Evolutionary conservation across 2,113 vertebrate genomes (phyloP).

Genomic region (Nyctereutes procyonoides): DNA sequence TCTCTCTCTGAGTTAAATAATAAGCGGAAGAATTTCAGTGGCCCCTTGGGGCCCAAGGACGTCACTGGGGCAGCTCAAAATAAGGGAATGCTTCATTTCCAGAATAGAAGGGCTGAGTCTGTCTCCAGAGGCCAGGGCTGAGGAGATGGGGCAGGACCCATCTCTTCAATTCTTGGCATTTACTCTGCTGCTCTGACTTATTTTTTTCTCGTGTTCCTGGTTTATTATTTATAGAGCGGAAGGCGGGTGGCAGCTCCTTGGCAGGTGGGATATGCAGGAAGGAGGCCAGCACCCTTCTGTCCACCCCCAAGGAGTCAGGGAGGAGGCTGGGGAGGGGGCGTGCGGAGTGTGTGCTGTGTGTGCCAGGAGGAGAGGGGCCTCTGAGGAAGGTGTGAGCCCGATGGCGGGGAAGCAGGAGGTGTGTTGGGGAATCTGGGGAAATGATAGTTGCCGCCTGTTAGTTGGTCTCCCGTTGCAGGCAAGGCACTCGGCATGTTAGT

Average conservation of each 20-base stretch:
- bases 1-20: constrained; percentile 54
- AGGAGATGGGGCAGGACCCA: background rate
- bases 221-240: constrained; percentile 83
- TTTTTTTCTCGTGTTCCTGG: constrained; percentile 57
- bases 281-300: constrained; percentile 41
- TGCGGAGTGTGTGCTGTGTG: background rate
- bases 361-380: background rate
- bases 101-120: background rate
- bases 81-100: constrained; percentile 39
- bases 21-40: constrained; percentile 4
- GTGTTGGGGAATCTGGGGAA: background rate
- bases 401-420: background rate
- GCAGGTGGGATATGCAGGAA: constrained; percentile 69
- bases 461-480: background rate
- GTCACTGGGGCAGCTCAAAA: background rate
- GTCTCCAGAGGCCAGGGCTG: constrained; percentile 53
- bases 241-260: constrained; percentile 66
- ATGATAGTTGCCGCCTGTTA: background rate
- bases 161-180: constrained; percentile 72
- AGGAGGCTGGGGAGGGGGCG: background rate
- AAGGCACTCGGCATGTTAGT: background rate
- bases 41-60: background rate
- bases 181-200: constrained; percentile 59
- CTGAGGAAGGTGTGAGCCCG: constrained; percentile 8
- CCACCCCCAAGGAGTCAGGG: constrained; percentile 24